Percentiles rank a stretch among this genome's conserved stretches.
These are phyloP conservation scores for Octodon degus DNA, from an alignment of 2,113 vertebrate genomes.

Conservation along the genomic window DNA sequence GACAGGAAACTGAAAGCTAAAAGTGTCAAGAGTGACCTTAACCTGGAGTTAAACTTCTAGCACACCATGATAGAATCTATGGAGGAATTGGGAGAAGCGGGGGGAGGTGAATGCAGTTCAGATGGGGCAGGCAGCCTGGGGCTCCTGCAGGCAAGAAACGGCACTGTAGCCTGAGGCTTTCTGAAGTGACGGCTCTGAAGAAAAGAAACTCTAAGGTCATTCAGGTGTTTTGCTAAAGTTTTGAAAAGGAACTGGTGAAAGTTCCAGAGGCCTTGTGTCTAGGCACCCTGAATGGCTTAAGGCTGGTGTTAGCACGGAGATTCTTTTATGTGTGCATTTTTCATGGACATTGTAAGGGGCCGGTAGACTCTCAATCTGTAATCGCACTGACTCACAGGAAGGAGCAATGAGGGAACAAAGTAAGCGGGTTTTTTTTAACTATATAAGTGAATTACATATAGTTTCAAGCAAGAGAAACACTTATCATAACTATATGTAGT, in stretches of 20 bases:
- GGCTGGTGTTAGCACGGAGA: neutral
- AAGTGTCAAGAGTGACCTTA: conserved; percentile 26
- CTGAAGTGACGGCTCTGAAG: neutral
- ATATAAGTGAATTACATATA: neutral
- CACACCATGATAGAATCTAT: neutral
- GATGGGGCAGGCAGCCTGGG: neutral
- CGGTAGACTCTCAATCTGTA: neutral
- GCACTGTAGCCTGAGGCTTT: conserved; percentile 52
- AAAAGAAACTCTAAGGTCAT: conserved; percentile 50
- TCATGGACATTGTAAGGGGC: neutral
- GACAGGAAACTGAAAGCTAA: neutral
- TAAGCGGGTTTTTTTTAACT: neutral
- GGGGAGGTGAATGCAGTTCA: neutral
- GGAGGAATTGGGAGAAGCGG: neutral
- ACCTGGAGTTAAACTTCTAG: conserved; percentile 31
- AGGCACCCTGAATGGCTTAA: neutral
- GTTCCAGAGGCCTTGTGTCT: conserved; percentile 34
- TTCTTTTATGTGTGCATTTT: neutral
- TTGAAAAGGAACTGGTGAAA: conserved; percentile 19
- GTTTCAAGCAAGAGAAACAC: neutral
- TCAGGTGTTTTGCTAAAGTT: conserved; percentile 44
- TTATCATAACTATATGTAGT: neutral
- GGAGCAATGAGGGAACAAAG: neutral
- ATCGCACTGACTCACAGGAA: neutral
- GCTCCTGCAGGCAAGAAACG: conserved; percentile 29